Base-by-base conservation (phyloP, 2,113 vertebrate genomes). In the Xiphophorus hellerii region DNA sequence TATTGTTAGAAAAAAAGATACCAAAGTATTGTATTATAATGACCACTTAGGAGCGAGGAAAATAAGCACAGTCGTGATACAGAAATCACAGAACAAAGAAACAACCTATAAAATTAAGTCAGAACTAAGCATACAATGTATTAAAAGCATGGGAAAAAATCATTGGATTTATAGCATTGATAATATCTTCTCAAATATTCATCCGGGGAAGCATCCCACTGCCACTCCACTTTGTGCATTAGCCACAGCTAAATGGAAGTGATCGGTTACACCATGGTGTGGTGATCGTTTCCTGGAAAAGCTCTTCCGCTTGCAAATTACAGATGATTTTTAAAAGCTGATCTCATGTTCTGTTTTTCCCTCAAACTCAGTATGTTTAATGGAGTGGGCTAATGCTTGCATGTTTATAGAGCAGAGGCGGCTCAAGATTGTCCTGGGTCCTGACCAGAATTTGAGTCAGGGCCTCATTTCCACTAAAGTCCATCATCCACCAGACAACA, bases 281-380 rank as follows among this genome's bases (percentile, higher is more conserved):
- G 85, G 76, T 64, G 70, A 80, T 83, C 69, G 68, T 44, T 88
- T 91, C 86, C 83, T 79, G 81, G 37, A 73, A 67, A 72, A 74
- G 66, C 71, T 78, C 61, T 54, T 44, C 15, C 3, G 1, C 17
- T 31, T n/a, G 69, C 72, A 78, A 81, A 84, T 86, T 67, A 80
- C 61, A 89, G 51, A 73, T 80, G 37, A 28, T 77, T 81, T 82
- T 78, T 81, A 69, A 76, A 78, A 83, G 73, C 76, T 74, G 42
- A 76, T 74, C 69, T 80, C 29, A 22, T 81, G 72, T 51, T 70
- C 28, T 78, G 42, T 69, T 68, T 78, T n/a, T 31, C 5, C 13
- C 65, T 39, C 29, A 67, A n/a, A 35, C 61, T 22, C 33, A 12
- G 27, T 37, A 58, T 17, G 27, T 48, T 29, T 75, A 68, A 72